Base-by-base conservation (phyloP, 2,888 invertebrate genomes). In the Ferdinandea cuprea region DNA sequence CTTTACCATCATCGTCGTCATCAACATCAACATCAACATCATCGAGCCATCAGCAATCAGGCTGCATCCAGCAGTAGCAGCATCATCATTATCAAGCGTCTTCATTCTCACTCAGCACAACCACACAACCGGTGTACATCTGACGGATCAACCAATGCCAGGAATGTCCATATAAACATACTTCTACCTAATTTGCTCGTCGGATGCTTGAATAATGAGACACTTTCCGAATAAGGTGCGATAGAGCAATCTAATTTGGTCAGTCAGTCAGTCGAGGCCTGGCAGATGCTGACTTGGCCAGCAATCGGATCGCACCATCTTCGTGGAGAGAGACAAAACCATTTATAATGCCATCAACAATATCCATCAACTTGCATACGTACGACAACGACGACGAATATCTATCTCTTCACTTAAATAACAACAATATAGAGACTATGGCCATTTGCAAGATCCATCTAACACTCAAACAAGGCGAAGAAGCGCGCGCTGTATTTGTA, bases 311-410 rank as follows among this genome's bases (percentile, higher is more conserved):
- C 83, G 83, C 72, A 68, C 83, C 83, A 83, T 83, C 83, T 83
- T 78, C 78, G 83, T 78, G 9, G 9, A 68, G 72, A 17, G 9
- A 68, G 72, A 83, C 83, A 35, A 66, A 66, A 78, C 83, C 83
- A 83, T 83, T 83, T 83, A 83, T 83, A 83, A 83, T 83, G 77
- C 77, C 83, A 83, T 83, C 83, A 83, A 83, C 81, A 81, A 72
- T 81, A 73, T 77, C 72, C 78, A 83, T 78, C 83, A 83, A 17
- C 72, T 52, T 28, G 52, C 59, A 35, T 68, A 13, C 48, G 35
- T 15, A 42, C 44, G n/a, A n/a, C n/a, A n/a, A n/a, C n/a, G n/a
- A n/a, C n/a, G n/a, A n/a, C n/a, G n/a, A 46, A 66, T 35, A 48
- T 15, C 13, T n/a, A n/a, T 13, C 15, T 21, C 42, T n/a, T 1